Evolutionary conservation across 2,888 invertebrate genomes (phyloP).

Genomic region (Drosophila ustulata): DNA sequence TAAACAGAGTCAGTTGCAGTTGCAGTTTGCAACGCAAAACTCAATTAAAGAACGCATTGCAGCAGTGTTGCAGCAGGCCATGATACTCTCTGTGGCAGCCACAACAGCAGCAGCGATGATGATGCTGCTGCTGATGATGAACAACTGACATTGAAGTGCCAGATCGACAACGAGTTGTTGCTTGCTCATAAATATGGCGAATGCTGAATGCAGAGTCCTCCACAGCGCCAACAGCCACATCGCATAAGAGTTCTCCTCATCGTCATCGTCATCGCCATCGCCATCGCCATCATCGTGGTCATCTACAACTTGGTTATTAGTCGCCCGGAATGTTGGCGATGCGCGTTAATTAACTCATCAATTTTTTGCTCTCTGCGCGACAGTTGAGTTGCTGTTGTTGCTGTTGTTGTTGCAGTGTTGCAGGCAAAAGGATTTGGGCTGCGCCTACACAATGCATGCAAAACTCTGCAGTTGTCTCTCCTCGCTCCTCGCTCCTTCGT

Average conservation of each 20-base stretch:
- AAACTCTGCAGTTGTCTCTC: not conserved
- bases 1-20: constrained; percentile 65
- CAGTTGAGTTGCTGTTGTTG: constrained; percentile 23
- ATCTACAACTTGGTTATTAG: constrained; percentile 80
- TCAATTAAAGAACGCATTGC: constrained; percentile 81
- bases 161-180: constrained; percentile 68
- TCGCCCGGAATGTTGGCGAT: constrained; percentile 79
- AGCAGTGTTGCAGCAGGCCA: constrained; percentile 42
- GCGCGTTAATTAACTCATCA: constrained; percentile 81
- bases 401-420: constrained; percentile 17
- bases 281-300: constrained; percentile 46
- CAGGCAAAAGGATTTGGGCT: constrained; percentile 3
- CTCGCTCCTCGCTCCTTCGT: not conserved
- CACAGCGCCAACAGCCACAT: constrained; percentile 17
- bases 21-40: constrained; percentile 65
- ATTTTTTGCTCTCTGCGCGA: constrained; percentile 58
- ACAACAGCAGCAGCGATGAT: constrained; percentile 13
- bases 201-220: constrained; percentile 36
- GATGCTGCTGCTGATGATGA: constrained; percentile 60
- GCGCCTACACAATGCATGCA: constrained; percentile 13
- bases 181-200: constrained; percentile 61
- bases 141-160: constrained; percentile 80
- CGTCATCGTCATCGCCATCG: not conserved
- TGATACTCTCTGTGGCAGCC: constrained; percentile 57
- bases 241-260: constrained; percentile 26